These are phyloP conservation scores for Eustalomyia histrio DNA, from an alignment of 2,888 invertebrate genomes.

Conservation along the genomic window DNA sequence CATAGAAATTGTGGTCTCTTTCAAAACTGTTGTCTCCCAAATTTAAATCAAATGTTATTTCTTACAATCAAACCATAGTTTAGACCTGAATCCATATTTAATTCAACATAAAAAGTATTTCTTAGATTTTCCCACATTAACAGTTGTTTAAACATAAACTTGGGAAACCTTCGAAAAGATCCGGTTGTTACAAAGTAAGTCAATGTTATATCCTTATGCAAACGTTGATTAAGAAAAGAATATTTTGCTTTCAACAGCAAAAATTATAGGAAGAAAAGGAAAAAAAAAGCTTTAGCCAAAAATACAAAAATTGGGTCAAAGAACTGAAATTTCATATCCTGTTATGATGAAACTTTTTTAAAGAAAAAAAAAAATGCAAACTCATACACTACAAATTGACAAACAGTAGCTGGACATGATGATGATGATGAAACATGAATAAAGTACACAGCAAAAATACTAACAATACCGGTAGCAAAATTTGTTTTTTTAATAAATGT, in stretches of 20 bases:
- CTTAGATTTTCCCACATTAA: not conserved
- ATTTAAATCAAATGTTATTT: too few species aligned
- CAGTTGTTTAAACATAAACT: not conserved
- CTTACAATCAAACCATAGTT: too few species aligned
- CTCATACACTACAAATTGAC: constrained; percentile 8
- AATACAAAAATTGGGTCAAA: constrained; percentile 48
- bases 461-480: constrained; percentile 50
- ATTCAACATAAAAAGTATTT: not conserved
- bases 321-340: constrained; percentile 54
- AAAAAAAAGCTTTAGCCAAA: not conserved
- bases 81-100: too few species aligned
- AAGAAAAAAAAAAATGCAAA: constrained; percentile 18
- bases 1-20: too few species aligned
- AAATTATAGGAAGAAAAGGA: not conserved
- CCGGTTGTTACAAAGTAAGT: not conserved
- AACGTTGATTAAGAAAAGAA: not conserved
- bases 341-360: constrained; percentile 49
- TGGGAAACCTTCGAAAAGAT: not conserved
- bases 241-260: not conserved
- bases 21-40: too few species aligned
- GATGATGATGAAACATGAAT: constrained; percentile 49
- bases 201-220: not conserved
- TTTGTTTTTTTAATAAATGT: constrained; percentile 9
- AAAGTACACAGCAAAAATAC: constrained; percentile 19
- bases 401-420: constrained; percentile 22